Percentiles rank a stretch among this genome's conserved stretches.
These are phyloP conservation scores for Crioceris asparagi DNA, from an alignment of 2,888 invertebrate species.

Conservation along the genomic window DNA sequence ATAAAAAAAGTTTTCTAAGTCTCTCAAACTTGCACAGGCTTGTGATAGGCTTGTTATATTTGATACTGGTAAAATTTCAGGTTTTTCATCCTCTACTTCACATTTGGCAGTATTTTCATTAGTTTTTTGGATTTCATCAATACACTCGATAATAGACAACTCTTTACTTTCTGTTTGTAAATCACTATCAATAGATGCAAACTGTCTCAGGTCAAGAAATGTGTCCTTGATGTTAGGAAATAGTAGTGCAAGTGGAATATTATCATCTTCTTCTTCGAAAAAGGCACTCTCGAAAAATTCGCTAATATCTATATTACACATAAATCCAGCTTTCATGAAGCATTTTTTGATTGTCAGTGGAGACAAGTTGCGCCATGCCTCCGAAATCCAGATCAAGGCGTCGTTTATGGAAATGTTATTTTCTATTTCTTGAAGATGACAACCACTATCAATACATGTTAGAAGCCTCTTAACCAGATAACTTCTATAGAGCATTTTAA, in stretches of 20 bases:
- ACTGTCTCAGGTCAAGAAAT: neutral
- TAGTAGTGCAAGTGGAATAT: slow-evolving; percentile 2
- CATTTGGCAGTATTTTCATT: neutral
- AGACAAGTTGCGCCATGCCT: neutral
- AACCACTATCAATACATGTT: slow-evolving; percentile 1
- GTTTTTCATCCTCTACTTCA: neutral
- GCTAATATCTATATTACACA: no score
- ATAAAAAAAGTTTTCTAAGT: slow-evolving; percentile 1
- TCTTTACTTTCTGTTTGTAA: slow-evolving; percentile 1
- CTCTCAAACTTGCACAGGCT: neutral
- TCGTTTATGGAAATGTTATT: neutral
- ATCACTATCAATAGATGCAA: slow-evolving; percentile 3
- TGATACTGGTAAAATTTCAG: neutral
- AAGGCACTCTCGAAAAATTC: no score
- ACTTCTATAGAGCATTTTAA: slow-evolving; percentile 6
- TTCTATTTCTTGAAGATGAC: neutral
- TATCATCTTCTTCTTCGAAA: slow-evolving; percentile 1
- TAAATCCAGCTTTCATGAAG: slow-evolving; percentile 4
- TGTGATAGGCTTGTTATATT: neutral
- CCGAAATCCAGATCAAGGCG: neutral
- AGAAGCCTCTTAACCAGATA: slow-evolving; percentile 2
- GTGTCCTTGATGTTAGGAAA: neutral
- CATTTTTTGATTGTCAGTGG: slow-evolving; percentile 3
- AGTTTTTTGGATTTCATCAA: neutral
- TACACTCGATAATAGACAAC: neutral